A percentile compares a stretch with the other conserved stretches of the same genome.
Conservation (phyloP, 2,888 invertebrate genomes). For the Phortica okadai region DNA sequence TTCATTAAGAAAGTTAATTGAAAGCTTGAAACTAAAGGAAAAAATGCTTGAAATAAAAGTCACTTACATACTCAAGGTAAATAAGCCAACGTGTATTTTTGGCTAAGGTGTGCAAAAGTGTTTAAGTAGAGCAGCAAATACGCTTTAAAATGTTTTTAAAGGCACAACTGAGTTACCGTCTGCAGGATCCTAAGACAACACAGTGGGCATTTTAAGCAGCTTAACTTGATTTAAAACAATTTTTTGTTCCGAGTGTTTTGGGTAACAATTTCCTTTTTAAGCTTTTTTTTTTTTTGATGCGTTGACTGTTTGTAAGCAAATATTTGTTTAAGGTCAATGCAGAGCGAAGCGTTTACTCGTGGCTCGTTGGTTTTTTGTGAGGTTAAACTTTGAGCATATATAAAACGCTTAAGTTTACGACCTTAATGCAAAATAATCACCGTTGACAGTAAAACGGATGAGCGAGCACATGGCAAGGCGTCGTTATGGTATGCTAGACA, state of each 20-base stretch:
- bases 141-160: conserved; percentile 5
- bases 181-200: background rate
- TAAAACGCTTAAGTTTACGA: conserved; percentile 24
- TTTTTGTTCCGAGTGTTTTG: background rate
- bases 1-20: too few relatives aligned
- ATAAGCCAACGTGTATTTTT: too few relatives aligned
- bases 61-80: too few relatives aligned
- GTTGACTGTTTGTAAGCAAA: conserved; percentile 16
- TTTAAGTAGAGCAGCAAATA: background rate
- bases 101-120: too few relatives aligned
- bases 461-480: background rate
- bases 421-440: conserved; percentile 64
- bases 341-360: background rate
- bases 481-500: background rate
- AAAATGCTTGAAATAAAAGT: too few relatives aligned
- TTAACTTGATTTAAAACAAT: conserved; percentile 18
- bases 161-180: background rate
- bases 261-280: background rate
- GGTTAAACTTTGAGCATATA: background rate
- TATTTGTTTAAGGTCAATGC: conserved; percentile 18
- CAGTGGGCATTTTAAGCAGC: conserved; percentile 14
- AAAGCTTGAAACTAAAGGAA: too few relatives aligned
- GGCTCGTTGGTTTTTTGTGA: conserved; percentile 4
- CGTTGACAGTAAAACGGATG: conserved; percentile 58
- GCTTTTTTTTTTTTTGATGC: background rate